These are phyloP conservation scores for Watsonalla binaria DNA, from an alignment of 2,888 invertebrate genomes.

Conservation along the genomic window DNA sequence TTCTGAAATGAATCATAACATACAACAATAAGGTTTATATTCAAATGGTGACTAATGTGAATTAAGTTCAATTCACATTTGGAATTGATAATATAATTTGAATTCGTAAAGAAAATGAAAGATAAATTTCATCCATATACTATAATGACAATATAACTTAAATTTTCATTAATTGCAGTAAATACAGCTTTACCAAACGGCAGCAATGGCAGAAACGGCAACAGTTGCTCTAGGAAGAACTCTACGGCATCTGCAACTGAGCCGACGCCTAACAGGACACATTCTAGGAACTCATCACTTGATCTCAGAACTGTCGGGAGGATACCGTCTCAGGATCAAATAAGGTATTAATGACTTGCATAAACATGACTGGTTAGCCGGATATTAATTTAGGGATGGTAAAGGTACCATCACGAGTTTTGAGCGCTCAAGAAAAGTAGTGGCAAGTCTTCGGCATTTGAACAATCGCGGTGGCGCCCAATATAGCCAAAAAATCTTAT, in stretches of 20 bases:
- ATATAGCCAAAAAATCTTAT: too few species aligned
- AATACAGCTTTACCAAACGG: conserved; percentile 43
- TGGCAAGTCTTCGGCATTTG: too few species aligned
- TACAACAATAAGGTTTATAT: too few species aligned
- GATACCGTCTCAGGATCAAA: conserved; percentile 71
- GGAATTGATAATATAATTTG: too few species aligned
- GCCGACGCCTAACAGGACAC: conserved; percentile 63
- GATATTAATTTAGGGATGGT: too few species aligned
- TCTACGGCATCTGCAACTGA: conserved; percentile 65
- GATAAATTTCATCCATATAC: background rate
- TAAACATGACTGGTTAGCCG: background rate
- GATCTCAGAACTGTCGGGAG: conserved; percentile 82
- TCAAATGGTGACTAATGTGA: too few species aligned
- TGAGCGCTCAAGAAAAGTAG: too few species aligned
- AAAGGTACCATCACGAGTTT: too few species aligned
- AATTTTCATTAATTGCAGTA: conserved; percentile 36
- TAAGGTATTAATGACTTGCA: conserved; percentile 43
- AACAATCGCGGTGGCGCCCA: too few species aligned
- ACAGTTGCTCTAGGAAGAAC: conserved; percentile 60
- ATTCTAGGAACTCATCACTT: conserved; percentile 90
- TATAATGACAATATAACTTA: background rate
- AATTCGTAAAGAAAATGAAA: too few species aligned
- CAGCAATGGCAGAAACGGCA: conserved; percentile 46
- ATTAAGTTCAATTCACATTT: too few species aligned
- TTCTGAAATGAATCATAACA: too few species aligned